A percentile compares a stretch with the other conserved stretches of the same genome.
Conservation (phyloP, 2,888 invertebrate genomes). For the Rhodophaea formosa region DNA sequence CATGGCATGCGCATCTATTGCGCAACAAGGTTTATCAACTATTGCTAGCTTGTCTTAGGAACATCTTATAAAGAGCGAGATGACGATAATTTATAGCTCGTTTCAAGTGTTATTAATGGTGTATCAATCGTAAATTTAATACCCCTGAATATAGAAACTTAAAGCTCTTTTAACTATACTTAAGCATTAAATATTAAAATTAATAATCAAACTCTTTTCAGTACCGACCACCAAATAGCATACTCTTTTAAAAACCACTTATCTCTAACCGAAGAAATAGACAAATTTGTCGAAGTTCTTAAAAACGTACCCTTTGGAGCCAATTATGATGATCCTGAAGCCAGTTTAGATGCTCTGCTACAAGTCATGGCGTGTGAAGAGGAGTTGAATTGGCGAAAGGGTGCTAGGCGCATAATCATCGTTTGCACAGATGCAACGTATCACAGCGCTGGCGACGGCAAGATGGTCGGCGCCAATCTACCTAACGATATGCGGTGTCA, state of each 20-base stretch:
- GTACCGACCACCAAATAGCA: constrained; percentile 80
- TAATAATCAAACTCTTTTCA: constrained; percentile 30
- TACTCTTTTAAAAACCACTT: constrained; percentile 86
- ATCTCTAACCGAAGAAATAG: constrained; percentile 81
- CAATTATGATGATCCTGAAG: constrained; percentile 88
- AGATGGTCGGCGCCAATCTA: constrained; percentile 84
- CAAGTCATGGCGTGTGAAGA: constrained; percentile 88
- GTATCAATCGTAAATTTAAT: too few species aligned
- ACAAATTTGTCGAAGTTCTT: constrained; percentile 45
- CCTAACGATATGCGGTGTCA: constrained; percentile 87
- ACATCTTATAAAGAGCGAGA: too few species aligned
- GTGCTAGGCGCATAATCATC: constrained; percentile 87
- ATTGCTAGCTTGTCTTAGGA: too few species aligned
- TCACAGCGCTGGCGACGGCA: constrained; percentile 91
- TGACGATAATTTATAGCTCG: too few species aligned
- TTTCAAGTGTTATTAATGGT: too few species aligned
- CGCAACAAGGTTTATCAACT: too few species aligned
- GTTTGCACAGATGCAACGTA: constrained; percentile 90
- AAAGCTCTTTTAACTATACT: too few species aligned
- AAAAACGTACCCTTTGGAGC: constrained; percentile 42
- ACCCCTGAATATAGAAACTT: too few species aligned
- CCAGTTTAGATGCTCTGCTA: constrained; percentile 93
- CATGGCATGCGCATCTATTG: too few species aligned
- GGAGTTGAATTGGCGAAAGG: constrained; percentile 87
- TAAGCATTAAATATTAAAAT: background rate